Base-by-base conservation (phyloP, 2,888 invertebrate genomes). In the Drosophila picticornis region DNA sequence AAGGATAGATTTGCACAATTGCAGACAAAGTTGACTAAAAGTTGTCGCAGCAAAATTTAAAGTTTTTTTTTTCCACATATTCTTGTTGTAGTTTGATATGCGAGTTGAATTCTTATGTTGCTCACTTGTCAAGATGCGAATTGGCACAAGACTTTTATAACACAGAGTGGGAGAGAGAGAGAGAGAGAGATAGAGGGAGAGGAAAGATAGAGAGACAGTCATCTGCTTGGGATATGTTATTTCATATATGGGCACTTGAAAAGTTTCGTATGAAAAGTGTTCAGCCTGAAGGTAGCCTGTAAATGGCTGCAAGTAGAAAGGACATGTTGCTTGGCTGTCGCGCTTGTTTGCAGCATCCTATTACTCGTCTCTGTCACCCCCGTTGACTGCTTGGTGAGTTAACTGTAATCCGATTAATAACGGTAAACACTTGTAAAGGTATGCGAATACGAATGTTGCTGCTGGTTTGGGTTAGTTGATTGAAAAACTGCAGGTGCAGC, bases 61-160 rank as follows among this genome's bases (percentile, higher is more conserved):
- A 83, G 69, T 60, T 73, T 22, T 60, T 64, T 48, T 63, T 73
- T 77, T 72, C 68, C 77, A 75, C 79, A 84, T 83, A 81, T 86
- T 77, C 68, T 73, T 72, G 65, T 77, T 65, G 67, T 68, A 72
- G 74, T 70, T 72, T 80, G 80, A 85, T 81, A 76, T 77, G 77
- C 80, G 83, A 85, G 83, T 80, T 84, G 78, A 89, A 88, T 87
- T 81, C 89, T 87, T 87, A 77, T 83, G 86, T 82, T 88, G 89
- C 89, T 85, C 88, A 88, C 90, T 85, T 89, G 85, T 88, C 90
- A 85, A 77, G 73, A 75, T 85, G 84, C 88, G 90, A 90, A 88
- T 88, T 85, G 90, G 68, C 83, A 79, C 78, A 80, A 80, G 78
- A 80, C 75, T 72, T 72, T 70, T 77, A 75, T 58, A 74, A 62